A percentile compares a stretch with the other conserved stretches of the same genome.
phyloP scores from a whole-genome alignment of 2,113 vertebrate species.

The Sardina pilchardus region DNA sequence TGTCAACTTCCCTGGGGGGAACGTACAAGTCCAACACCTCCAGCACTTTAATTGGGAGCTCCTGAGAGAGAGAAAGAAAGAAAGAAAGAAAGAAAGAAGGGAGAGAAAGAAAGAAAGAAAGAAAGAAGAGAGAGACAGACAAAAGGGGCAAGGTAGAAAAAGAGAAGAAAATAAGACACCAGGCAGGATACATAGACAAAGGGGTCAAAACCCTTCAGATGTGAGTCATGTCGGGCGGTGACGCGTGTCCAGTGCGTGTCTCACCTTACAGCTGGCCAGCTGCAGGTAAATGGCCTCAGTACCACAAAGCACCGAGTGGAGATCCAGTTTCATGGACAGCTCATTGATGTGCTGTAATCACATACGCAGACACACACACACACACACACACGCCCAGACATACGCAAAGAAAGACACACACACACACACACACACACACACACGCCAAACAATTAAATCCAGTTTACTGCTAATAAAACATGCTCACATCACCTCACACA shows the following conservation, averaged over 20 bases:
- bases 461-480: background rate
- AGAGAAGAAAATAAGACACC: background rate
- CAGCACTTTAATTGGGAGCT: conserved; percentile 70
- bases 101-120: background rate
- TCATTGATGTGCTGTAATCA: conserved; percentile 86
- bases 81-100: background rate
- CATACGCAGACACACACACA: conserved; percentile 15
- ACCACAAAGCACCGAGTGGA: conserved; percentile 73
- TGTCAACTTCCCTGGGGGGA: conserved; percentile 57
- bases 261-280: conserved; percentile 73
- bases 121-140: background rate
- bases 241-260: background rate
- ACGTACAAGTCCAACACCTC: conserved; percentile 67
- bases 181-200: background rate
- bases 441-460: background rate
- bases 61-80: conserved; percentile 52
- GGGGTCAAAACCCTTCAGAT: background rate
- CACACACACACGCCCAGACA: background rate
- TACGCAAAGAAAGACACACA: conserved; percentile 2
- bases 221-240: background rate
- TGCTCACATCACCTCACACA: background rate
- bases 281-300: conserved; percentile 85
- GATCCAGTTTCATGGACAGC: conserved; percentile 87
- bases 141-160: background rate
- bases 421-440: background rate